Conservation (phyloP, 2,113 vertebrate genomes). For the Dendropsophus ebraccatus region DNA sequence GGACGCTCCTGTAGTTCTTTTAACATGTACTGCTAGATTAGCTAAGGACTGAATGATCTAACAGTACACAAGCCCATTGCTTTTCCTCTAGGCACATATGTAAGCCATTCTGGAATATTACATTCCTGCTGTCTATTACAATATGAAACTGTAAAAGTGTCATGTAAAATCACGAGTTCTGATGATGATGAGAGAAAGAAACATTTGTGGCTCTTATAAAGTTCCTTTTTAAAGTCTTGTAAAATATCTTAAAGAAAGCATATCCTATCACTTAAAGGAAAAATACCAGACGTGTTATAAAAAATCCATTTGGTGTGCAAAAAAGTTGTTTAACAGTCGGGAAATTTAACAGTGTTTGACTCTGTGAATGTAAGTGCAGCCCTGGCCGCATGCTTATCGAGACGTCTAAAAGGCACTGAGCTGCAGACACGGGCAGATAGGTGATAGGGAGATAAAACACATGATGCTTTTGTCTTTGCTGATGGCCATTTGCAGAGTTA, state of each 20-base stretch:
- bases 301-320: neutral
- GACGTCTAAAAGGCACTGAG: too few relatives aligned
- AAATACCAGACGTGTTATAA: neutral
- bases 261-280: neutral
- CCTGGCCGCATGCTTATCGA: too few relatives aligned
- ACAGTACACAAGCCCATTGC: neutral
- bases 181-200: neutral
- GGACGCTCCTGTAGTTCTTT: too few relatives aligned
- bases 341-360: neutral
- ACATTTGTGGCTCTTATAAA: neutral
- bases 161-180: neutral
- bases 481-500: too few relatives aligned
- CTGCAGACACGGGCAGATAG: too few relatives aligned
- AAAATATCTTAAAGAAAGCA: neutral
- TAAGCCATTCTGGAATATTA: neutral
- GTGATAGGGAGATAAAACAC: too few relatives aligned
- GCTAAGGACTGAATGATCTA: neutral
- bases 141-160: slow-evolving; percentile 22
- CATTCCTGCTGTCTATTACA: neutral
- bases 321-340: neutral
- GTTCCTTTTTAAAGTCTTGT: neutral
- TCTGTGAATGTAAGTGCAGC: too few relatives aligned
- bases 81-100: neutral
- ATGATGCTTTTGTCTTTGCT: too few relatives aligned
- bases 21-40: too few relatives aligned